A percentile compares a stretch with the other conserved stretches of the same genome.
Conservation (phyloP, 2,888 invertebrate genomes). For the Chorisops tibialis region DNA sequence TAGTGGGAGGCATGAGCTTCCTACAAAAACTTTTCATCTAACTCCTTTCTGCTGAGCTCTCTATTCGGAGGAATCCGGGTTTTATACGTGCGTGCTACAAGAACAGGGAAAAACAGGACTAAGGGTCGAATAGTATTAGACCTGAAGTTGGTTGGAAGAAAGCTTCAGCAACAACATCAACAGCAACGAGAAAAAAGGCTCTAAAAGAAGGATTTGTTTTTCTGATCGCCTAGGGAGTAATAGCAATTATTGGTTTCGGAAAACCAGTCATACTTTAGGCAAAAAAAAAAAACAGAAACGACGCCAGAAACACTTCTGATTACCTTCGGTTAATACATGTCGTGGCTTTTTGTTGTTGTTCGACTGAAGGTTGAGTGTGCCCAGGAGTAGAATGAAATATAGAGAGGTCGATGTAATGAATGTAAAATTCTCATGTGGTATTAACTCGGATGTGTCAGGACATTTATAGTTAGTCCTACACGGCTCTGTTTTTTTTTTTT, state of each 20-base stretch:
- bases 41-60: too few relatives aligned
- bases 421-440: conserved; percentile 11
- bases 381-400: background rate
- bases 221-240: conserved; percentile 9
- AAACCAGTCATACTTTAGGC: background rate
- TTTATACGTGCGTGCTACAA: too few relatives aligned
- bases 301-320: background rate
- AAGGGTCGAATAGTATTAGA: too few relatives aligned
- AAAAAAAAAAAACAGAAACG: background rate
- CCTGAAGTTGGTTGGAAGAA: conserved; percentile 3
- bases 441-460: conserved; percentile 7
- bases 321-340: conserved; percentile 1
- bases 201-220: conserved; percentile 3
- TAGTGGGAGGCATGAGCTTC: too few relatives aligned
- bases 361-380: background rate
- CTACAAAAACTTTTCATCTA: too few relatives aligned
- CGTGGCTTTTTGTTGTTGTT: background rate
- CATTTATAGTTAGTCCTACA: conserved; percentile 4
- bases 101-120: too few relatives aligned
- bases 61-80: too few relatives aligned
- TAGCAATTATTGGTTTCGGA: conserved; percentile 21
- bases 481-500: background rate
- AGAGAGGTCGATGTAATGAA: conserved; percentile 2
- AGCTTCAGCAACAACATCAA: background rate
- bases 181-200: background rate